phyloP scores from a whole-genome alignment of 2,888 invertebrate species.

The Hirtodrosophila confusa region DNA sequence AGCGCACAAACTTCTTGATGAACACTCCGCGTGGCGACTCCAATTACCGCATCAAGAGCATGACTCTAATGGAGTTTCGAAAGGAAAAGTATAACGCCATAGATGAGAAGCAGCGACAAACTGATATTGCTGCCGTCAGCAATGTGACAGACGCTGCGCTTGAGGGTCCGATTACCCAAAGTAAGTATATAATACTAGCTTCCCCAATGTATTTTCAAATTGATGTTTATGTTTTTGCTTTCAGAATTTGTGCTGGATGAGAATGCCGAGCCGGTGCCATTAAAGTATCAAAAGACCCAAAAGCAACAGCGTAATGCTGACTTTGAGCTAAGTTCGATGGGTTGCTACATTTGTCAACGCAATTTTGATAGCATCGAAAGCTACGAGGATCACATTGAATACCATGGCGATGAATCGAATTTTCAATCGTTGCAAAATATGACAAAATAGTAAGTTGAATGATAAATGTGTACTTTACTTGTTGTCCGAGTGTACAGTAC shows the following conservation, averaged over 20 bases:
- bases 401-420: constrained; percentile 81
- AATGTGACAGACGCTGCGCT: constrained; percentile 10
- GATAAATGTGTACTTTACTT: no score
- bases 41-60: constrained; percentile 60
- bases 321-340: constrained; percentile 69
- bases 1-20: constrained; percentile 67
- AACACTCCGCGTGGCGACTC: constrained; percentile 61
- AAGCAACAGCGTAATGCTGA: constrained; percentile 31
- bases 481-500: no score
- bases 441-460: constrained; percentile 62
- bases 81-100: constrained; percentile 63
- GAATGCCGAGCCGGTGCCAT: constrained; percentile 39
- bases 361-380: constrained; percentile 72
- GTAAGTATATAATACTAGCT: constrained; percentile 30
- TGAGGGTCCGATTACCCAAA: constrained; percentile 40
- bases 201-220: no score
- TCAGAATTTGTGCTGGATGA: constrained; percentile 61
- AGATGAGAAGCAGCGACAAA: constrained; percentile 62
- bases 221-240: not conserved
- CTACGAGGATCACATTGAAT: constrained; percentile 79
- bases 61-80: constrained; percentile 66
- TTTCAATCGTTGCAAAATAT: constrained; percentile 71
- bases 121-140: constrained; percentile 11
- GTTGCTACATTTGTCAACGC: constrained; percentile 80
- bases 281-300: constrained; percentile 70